Base-by-base conservation (phyloP, 2,797 vertebrate genomes). In the Nyctalus aviator region DNA sequence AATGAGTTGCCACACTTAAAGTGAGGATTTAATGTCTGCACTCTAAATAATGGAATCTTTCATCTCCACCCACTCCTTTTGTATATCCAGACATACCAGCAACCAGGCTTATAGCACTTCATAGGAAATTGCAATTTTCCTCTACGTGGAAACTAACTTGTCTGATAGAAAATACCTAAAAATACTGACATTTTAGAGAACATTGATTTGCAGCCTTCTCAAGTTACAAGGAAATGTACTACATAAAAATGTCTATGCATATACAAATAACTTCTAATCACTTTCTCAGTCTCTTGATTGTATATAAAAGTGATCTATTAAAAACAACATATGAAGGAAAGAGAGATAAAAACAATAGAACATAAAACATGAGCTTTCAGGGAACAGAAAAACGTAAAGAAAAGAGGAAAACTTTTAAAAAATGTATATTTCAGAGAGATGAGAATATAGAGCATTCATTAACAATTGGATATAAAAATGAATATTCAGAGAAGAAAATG, bases 141-240 rank as follows among this genome's bases (percentile, higher is more conserved):
- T 90, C 32, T 84, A 32, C 92, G 12, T 69, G 35, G 68, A 85
- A 90, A 32, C 15, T 53, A 88, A 84, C 66, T 30, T 71, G 1
- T 20, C 46, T n/a, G 41, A 69, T 17, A 23, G 17, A 78, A 89
- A 91, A 68, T 1, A 55, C 6, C 5, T 88, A 72, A 96, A 81
- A 75, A 48, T 53, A 78, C 5, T 85, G 69, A 73, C 20, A 73
- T 62, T 85, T 68, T 95, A 20, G 37, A 64, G 50, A 93, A 94
- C 2, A 0, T 12, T 37, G 8, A 91, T 3, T 55, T 91, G 27
- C 3, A 25, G 9, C 8, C 5, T 75, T 93, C 13, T 88, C 48
- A 75, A 50, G 20, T 57, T 83, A 86, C 73, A 83, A 3, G 25
- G 44, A 85, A 88, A 79, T 59, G 27, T 57, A 59, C 6, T 50